Evolutionary conservation across 2,113 vertebrate species (phyloP), one percentile per base, ranked within the genome.

Genomic region (Saguinus imperator): DNA sequence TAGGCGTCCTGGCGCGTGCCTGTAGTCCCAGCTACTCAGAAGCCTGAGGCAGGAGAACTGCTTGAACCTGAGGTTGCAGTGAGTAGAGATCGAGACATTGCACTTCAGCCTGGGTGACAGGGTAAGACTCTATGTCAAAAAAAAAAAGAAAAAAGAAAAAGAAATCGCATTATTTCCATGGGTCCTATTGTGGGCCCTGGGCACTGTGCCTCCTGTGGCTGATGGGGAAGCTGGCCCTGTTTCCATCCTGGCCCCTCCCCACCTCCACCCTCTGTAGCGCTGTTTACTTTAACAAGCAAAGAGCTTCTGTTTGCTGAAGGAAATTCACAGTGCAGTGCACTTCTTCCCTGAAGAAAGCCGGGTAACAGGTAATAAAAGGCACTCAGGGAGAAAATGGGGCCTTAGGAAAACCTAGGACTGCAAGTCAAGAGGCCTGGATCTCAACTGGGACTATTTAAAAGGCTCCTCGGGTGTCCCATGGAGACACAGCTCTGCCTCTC

Each of bases 331-430:
- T 14, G 35, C 37, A 70, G 50, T 18, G n/a, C 1, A 2, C 64
- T 77, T 85, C 32, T 87, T 82, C 72, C 87, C 37, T 12, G 25
- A 76, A 86, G 55, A 93, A 91, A 97, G 23, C 64, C 55, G 23
- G 84, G 82, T 48, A 58, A 45, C 32, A 23, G 84, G 82, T 48
- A 58, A 45, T 37, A 43, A 88, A 92, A 75, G 25, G n/a, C 20
- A 45, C 18, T 29, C 6, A 64, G 14, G 12, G 6, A 13, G 68
- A 45, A 21, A 20, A 48, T 12, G 8, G 35, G 32, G 40, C n/a
- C 68, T 45, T 89, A 87, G 50, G 55, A 43, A 48, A 75, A 57
- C 9, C 35, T 40, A 61, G 40, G 73, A 35, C 68, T 58, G 18
- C n/a, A 8, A 9, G 20, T 8, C 3, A 5, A 37, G 70, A 75